Evolutionary conservation across 2,797 vertebrate species (phyloP).

Genomic region (Borostomias antarcticus): DNA sequence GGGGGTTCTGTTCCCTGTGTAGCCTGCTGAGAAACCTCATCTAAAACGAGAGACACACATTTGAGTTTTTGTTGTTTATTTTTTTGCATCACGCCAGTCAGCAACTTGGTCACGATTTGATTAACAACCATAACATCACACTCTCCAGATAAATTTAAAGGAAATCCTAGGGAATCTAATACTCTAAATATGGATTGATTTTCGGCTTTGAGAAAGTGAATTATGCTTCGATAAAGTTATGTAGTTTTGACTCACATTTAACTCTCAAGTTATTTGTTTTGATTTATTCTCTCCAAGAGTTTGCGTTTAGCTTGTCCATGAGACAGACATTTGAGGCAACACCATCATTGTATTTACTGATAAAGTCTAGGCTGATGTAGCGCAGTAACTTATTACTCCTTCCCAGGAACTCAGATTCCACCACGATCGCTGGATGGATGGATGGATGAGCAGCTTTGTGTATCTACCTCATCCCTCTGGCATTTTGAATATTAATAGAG

Average conservation of each 20-base stretch:
- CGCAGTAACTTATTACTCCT: not conserved
- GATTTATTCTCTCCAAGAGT: no score
- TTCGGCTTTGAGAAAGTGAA: no score
- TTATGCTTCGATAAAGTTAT: no score
- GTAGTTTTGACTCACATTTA: no score
- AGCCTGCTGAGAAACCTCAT: slow-evolving; percentile 64
- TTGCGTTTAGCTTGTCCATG: no score
- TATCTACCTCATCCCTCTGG: not conserved
- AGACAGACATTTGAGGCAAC: not conserved
- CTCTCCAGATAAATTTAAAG: slow-evolving; percentile 20
- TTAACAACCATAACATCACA: slow-evolving; percentile 43
- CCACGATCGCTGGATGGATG: not conserved
- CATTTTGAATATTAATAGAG: not conserved
- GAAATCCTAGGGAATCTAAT: no score
- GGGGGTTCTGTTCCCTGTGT: slow-evolving; percentile 32
- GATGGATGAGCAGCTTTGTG: not conserved
- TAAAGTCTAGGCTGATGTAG: not conserved
- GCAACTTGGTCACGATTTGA: slow-evolving; percentile 22
- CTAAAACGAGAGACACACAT: slow-evolving; percentile 60
- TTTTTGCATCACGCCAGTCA: slow-evolving; percentile 23
- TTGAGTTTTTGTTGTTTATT: slow-evolving; percentile 28
- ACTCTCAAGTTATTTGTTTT: no score
- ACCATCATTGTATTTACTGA: not conserved
- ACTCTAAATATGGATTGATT: no score
- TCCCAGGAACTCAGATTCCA: not conserved